Base-by-base conservation (phyloP, 1,140 invertebrate species). In the Ditylenchus dipsaci region DNA sequence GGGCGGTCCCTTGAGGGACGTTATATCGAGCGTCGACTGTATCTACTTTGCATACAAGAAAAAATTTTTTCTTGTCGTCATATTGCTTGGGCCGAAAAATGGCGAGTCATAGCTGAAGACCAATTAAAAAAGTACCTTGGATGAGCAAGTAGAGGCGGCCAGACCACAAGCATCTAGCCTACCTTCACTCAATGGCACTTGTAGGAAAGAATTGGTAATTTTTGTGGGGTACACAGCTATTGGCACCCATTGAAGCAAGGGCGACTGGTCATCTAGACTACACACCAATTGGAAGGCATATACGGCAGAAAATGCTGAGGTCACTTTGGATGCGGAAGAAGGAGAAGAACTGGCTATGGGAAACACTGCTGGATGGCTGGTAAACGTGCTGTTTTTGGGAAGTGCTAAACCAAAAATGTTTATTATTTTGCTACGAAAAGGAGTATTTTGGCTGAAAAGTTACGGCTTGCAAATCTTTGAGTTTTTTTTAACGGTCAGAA, bases 181-280 rank as follows among this genome's bases (percentile, higher is more conserved):
- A 27, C 62, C 60, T 27, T 77, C 42, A 76, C 17, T 19, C 7
- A 76, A 65, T 17, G 45, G 59, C 13, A 76, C 33, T 67, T 79
- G 73, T 3, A 76, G 67, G 62, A 79, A 76, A 21, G 78, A 74
- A 23, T 76, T 76, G 0, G 77, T 38, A 13, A 75, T 38, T 30
- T 19, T 47, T 9, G 75, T 76, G 30, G 69, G 61, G 56, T 72
- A 79, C 15, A 76, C 68, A 8, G 74, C 62, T 9, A 78, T 23
- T 15, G 76, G 76, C 19, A 61, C 33, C 75, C 75, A 76, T 1
- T 57, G 57, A n/a, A 57, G 30, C 30, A 58, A 42, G 9, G 9
- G n/a, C n/a, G n/a, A n/a, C n/a, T n/a, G n/a, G n/a, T n/a, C n/a
- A n/a, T n/a, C n/a, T n/a, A n/a, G 17, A 49, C 29, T 27, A 74